Conservation (phyloP, 1,140 invertebrate species). For the Idris sp. region DNA sequence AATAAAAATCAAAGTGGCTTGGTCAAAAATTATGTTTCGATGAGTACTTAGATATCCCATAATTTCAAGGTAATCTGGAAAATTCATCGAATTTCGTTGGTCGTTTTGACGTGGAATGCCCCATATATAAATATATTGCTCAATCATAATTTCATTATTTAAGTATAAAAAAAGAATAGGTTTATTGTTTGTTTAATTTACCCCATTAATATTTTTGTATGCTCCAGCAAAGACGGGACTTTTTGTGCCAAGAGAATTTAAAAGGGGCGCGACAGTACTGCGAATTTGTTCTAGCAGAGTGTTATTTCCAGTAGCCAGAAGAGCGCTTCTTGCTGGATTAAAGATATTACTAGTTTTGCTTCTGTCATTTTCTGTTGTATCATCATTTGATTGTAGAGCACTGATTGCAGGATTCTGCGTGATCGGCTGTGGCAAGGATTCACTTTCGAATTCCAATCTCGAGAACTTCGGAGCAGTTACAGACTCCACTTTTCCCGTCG, state of each 20-base stretch:
- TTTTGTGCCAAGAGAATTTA: constrained; percentile 69
- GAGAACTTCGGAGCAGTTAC: constrained; percentile 69
- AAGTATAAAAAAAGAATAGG: too few relatives aligned
- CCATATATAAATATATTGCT: neutral
- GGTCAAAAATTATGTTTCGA: too few relatives aligned
- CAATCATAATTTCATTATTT: too few relatives aligned
- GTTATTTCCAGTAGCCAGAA: constrained; percentile 66
- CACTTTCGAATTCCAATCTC: neutral
- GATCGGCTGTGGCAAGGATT: constrained; percentile 52
- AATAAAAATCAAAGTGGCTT: too few relatives aligned
- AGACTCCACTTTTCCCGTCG: constrained; percentile 30
- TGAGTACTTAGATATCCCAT: too few relatives aligned
- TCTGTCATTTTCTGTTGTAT: constrained; percentile 65
- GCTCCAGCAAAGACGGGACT: constrained; percentile 69
- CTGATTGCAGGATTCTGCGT: constrained; percentile 65
- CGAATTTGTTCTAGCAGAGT: constrained; percentile 72
- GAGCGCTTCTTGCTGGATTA: constrained; percentile 69
- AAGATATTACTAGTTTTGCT: constrained; percentile 72
- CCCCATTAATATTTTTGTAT: constrained; percentile 70
- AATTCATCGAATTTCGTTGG: too few relatives aligned
- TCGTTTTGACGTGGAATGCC: too few relatives aligned
- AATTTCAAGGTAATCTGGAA: too few relatives aligned
- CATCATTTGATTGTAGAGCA: too few relatives aligned
- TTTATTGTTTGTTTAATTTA: too few relatives aligned
- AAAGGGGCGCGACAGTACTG: constrained; percentile 75